Base-by-base conservation (phyloP, 2,888 invertebrate species). In the Patella pellucida region DNA sequence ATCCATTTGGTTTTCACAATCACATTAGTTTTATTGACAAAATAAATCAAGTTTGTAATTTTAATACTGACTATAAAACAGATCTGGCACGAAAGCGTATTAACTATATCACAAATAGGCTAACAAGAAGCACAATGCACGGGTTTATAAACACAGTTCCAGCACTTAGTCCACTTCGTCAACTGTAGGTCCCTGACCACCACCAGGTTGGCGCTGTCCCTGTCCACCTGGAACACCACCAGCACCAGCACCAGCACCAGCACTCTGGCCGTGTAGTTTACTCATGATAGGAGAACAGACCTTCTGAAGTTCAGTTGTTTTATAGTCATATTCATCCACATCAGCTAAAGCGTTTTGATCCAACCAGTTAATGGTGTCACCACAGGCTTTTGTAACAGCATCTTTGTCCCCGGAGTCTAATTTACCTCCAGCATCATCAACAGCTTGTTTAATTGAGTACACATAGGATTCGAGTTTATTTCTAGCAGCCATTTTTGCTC, bases 201-300 rank as follows among this genome's bases (percentile, higher is more conserved):
- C n/a, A 31, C 72, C 62, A 50, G 52, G 3, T 62, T 11, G 7
- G 19, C 12, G 11, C 14, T 62, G 62, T 5, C 23, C 19, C 62
- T 71, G 52, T 19, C 16, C 23, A 54, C 71, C 71, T 7, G 3
- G 41, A 12, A 1, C 15, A 56, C 27, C 54, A 51, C 54, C 19
- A 12, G 52, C 71, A 15, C 52, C n/a, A n/a, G n/a, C n/a, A n/a
- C 5, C 15, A 56, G 16, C 54, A 52, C 54, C 23, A 12, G 52
- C 71, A 15, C 52, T 54, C 31, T 77, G 77, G 69, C 41, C 41
- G 9, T 89, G 86, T 11, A 89, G 72, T 77, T 88, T 88, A 7
- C 95, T 93, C 94, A 96, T 96, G 67, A 95, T 92, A 0, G 96
- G 95, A 73, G 94, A 93, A 87, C 95, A 96, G 27, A 94, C 93